phyloP scores from a whole-genome alignment of 2,888 invertebrate genomes.

The Eupeodes luniger region DNA sequence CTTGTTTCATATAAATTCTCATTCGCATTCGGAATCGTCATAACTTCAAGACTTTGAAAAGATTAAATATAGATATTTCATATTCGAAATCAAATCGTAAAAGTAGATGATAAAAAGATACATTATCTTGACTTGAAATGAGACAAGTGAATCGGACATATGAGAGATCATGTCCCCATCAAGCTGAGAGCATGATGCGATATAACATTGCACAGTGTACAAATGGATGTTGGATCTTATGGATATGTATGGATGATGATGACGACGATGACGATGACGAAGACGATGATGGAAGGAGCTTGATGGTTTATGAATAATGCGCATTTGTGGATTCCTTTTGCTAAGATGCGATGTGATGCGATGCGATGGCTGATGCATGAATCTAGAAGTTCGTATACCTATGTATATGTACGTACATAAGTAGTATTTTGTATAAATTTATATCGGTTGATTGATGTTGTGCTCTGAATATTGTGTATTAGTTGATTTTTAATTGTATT shows the following conservation, averaged over 20 bases:
- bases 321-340: conserved; percentile 59
- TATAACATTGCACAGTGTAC: neutral
- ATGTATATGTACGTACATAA: neutral
- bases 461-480: conserved; percentile 49
- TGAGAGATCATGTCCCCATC: conserved; percentile 68
- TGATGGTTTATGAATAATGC: conserved; percentile 75
- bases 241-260: conserved; percentile 49
- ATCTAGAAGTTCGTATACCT: neutral
- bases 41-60: conserved; percentile 6
- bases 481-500: conserved; percentile 66
- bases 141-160: conserved; percentile 76
- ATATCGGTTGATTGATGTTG: conserved; percentile 67
- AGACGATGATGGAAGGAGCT: conserved; percentile 57
- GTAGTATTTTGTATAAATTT: conserved; percentile 50
- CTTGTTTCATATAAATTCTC: neutral
- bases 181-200: conserved; percentile 46
- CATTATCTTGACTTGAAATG: conserved; percentile 74
- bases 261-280: conserved; percentile 59
- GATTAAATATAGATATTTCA: conserved; percentile 74
- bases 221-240: too few species aligned
- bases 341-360: neutral
- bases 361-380: neutral
- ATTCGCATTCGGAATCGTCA: neutral
- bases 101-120: conserved; percentile 73
- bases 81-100: conserved; percentile 69